Conservation (phyloP, 1,140 invertebrate species). For the Dufourea novaeangliae region DNA sequence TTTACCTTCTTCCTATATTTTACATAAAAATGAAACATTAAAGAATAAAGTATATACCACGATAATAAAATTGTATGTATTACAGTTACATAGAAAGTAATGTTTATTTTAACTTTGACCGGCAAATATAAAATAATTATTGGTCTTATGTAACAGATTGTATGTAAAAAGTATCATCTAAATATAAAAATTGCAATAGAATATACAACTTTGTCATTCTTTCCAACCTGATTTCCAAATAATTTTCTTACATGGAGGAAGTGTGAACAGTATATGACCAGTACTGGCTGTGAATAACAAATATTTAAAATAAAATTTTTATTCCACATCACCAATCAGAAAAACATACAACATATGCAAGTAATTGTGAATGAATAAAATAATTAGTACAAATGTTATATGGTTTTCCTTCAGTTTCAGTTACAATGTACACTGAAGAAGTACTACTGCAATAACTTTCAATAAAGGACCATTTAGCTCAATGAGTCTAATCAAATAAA, state of each 20-base stretch:
- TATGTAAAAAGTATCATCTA: constrained; percentile 61
- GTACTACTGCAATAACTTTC: constrained; percentile 53
- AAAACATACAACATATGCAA: constrained; percentile 15
- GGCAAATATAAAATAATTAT: constrained; percentile 50
- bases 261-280: constrained; percentile 77
- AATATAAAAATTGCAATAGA: constrained; percentile 70
- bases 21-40: background rate
- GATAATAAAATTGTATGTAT: background rate
- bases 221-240: constrained; percentile 78
- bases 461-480: constrained; percentile 64
- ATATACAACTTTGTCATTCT: constrained; percentile 60
- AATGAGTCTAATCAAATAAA: constrained; percentile 70
- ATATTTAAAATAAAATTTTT: constrained; percentile 60
- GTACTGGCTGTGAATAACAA: constrained; percentile 77
- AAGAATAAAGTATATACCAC: constrained; percentile 5
- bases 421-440: constrained; percentile 60
- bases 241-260: constrained; percentile 77
- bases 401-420: constrained; percentile 57
- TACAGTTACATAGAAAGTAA: constrained; percentile 9
- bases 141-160: constrained; percentile 46
- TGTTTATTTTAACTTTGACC: constrained; percentile 34
- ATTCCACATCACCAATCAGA: constrained; percentile 30
- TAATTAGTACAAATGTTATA: constrained; percentile 41
- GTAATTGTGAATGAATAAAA: constrained; percentile 31
- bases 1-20: background rate